Base-by-base conservation (phyloP, 1,140 invertebrate species). In the Drosophila santomea region DNA sequence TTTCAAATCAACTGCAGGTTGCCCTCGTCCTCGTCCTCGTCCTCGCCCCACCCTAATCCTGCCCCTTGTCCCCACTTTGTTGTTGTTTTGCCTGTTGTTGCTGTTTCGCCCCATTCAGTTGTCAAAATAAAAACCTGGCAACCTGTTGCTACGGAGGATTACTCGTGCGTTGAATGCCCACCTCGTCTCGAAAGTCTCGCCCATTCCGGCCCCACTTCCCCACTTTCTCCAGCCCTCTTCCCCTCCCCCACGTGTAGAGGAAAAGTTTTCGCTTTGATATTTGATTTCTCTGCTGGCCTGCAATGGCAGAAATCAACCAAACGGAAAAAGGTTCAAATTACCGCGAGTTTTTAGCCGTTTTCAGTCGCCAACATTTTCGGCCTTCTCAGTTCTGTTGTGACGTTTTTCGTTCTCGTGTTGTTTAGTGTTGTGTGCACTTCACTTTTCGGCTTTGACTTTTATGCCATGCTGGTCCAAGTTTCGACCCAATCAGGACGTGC, bases 261-360 rank as follows among this genome's bases (percentile, higher is more conserved):
- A 50, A 64, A 82, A 82, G 55, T 88, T 88, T 82, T 43, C 73
- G 51, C 84, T 90, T 89, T 89, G 84, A 89, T 90, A 89, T 89
- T 89, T 78, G 85, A 89, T 84, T 84, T 89, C 63, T 69, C 62
- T 71, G 61, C 66, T 74, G 78, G 71, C 54, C 78, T 52, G 39
- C 78, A 73, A 69, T 63, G 80, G 78, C 55, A 67, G 67, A 69
- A 84, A 39, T 77, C 85, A 89, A 36, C 77, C 77, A 67, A 89
- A 89, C 74, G 84, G 84, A 89, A 89, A 89, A 89, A 89, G 84
- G 84, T 84, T 89, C 80, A 80, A 89, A 89, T 89, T 89, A 89
- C 80, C 85, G 84, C 80, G 77, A 77, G 47, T 69, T 89, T 80
- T 80, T 76, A 32, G 39, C 36, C 43, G 71, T 61, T 67, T 57